phyloP scores from a whole-genome alignment of 2,113 vertebrate species.

The Bucco capensis region DNA sequence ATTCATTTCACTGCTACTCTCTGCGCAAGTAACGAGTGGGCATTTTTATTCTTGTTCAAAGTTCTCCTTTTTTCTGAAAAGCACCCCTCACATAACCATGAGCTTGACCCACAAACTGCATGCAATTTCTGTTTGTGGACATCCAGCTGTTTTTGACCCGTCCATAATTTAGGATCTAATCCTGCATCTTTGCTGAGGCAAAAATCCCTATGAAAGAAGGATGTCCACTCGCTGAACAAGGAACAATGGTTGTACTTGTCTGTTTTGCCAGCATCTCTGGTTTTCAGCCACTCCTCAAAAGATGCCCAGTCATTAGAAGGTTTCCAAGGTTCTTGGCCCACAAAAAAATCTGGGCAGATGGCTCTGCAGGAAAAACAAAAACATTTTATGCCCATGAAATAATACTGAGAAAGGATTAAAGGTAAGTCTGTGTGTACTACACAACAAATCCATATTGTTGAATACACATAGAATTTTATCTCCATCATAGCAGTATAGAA shows the following conservation, averaged over 20 bases:
- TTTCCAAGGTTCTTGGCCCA: conserved; percentile 85
- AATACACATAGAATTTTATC: background rate
- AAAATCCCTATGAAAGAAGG: background rate
- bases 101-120: background rate
- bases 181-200: background rate
- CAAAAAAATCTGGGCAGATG: conserved; percentile 87
- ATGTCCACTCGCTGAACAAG: accelerated
- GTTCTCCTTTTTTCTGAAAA: background rate
- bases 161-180: background rate
- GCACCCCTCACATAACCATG: background rate
- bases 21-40: background rate
- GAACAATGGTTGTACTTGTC: conserved; percentile 74
- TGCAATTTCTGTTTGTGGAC: background rate
- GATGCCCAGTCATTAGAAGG: conserved; percentile 76
- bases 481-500: background rate
- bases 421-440: background rate
- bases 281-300: conserved; percentile 84
- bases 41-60: background rate
- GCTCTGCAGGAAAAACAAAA: conserved; percentile 64
- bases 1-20: background rate
- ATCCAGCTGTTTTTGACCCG: background rate
- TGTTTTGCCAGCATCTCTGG: conserved; percentile 74
- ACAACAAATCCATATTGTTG: background rate
- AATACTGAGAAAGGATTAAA: background rate
- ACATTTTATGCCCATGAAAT: background rate